These are phyloP conservation scores for Acromyrmex heyeri DNA, from an alignment of 1,140 invertebrate species.

Conservation along the genomic window DNA sequence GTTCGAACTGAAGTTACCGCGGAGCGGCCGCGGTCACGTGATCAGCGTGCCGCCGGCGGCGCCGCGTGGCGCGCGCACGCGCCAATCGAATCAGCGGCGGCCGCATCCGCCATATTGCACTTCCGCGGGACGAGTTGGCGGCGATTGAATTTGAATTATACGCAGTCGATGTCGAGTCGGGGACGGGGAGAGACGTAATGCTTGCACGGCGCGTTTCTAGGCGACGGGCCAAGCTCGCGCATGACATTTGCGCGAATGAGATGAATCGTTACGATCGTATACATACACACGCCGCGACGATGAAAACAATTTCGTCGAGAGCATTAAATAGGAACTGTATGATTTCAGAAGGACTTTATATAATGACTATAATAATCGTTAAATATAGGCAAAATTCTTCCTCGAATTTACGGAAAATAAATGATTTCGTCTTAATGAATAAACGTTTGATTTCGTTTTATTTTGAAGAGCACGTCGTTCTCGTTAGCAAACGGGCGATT, in stretches of 20 bases:
- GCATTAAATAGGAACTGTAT: neutral
- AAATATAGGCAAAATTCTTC: neutral
- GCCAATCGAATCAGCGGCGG: neutral
- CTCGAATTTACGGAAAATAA: neutral
- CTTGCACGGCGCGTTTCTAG: conserved; percentile 48
- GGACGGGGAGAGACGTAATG: neutral
- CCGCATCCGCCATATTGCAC: neutral
- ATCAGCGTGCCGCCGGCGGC: neutral
- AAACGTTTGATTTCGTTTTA: conserved; percentile 27
- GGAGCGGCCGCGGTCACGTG: conserved; percentile 13
- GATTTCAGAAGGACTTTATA: conserved; percentile 1
- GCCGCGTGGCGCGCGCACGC: neutral
- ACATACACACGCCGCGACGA: neutral
- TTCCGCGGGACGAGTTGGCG: neutral
- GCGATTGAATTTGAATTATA: conserved; percentile 32
- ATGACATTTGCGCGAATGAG: conserved; percentile 28
- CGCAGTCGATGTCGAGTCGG: neutral
- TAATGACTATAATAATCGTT: neutral
- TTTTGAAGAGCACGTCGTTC: neutral
- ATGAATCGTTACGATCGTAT: conserved; percentile 37
- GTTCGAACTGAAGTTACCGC: conserved; percentile 34
- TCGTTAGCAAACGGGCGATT: neutral
- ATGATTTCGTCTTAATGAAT: neutral
- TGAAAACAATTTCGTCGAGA: neutral
- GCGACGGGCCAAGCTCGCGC: conserved; percentile 37